Evolutionary conservation across 2,113 vertebrate genomes (phyloP).

Genomic region (Sapajus apella): DNA sequence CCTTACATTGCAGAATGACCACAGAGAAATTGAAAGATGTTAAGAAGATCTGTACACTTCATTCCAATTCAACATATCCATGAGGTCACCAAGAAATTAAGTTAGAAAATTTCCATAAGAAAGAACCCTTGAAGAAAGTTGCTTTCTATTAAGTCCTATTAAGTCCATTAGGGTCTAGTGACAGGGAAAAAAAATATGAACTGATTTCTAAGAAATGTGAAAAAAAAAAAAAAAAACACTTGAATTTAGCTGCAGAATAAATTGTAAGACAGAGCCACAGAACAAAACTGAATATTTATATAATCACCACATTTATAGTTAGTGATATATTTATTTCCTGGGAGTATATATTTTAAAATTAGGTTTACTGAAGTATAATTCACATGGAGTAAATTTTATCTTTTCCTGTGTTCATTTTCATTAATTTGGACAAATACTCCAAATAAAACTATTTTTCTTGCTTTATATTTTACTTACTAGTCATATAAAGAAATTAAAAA

Average conservation of each 20-base stretch:
- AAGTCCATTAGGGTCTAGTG: background rate
- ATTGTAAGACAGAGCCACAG: background rate
- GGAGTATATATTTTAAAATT: background rate
- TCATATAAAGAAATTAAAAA: too few species aligned
- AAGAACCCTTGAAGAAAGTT: background rate
- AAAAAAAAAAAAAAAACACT: background rate
- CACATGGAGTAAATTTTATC: background rate
- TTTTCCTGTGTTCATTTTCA: background rate
- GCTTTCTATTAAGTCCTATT: background rate
- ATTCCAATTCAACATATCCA: background rate
- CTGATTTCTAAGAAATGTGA: background rate
- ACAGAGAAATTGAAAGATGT: background rate
- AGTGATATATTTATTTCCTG: background rate
- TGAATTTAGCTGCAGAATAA: conserved; percentile 1
- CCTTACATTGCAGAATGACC: background rate
- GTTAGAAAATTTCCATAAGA: background rate
- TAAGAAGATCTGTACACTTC: background rate
- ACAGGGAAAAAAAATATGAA: background rate
- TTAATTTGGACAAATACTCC: background rate
- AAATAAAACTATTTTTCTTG: background rate
- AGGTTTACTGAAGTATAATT: background rate
- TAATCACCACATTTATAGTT: background rate
- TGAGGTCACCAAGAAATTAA: background rate
- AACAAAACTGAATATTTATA: background rate
- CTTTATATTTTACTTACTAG: too few species aligned